Evolutionary conservation across 2,797 vertebrate species (phyloP).

Genomic region (Pampus argenteus): DNA sequence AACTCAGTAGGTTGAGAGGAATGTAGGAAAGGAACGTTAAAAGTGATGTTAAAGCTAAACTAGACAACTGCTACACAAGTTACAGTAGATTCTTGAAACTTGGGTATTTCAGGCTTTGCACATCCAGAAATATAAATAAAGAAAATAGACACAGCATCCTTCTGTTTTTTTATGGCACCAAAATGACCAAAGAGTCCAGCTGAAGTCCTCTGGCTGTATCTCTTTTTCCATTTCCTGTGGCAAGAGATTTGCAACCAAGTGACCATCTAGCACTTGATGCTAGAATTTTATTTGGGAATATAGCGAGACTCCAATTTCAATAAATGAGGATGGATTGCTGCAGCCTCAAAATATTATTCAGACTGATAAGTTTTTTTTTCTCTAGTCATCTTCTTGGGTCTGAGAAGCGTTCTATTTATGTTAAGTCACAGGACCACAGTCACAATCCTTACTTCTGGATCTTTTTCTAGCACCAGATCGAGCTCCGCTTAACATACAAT

Average conservation of each 20-base stretch:
- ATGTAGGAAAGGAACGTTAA: neutral
- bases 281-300: conserved; percentile 4
- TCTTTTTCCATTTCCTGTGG: conserved; percentile 13
- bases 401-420: conserved; percentile 4
- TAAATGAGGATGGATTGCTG: conserved; percentile 3
- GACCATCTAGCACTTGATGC: neutral
- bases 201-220: neutral
- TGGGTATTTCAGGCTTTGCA: neutral
- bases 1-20: conserved; percentile 6
- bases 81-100: neutral
- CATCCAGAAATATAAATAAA: neutral
- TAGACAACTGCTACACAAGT: neutral
- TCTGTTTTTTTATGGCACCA: conserved; percentile 16
- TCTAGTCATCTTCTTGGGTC: too few species aligned
- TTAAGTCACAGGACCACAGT: neutral
- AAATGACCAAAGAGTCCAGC: neutral
- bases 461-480: conserved; percentile 89
- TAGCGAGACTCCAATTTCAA: conserved; percentile 18
- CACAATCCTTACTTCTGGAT: conserved; percentile 15
- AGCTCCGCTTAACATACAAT: conserved; percentile 92
- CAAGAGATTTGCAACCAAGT: neutral
- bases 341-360: conserved; percentile 16
- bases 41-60: conserved; percentile 2
- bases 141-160: neutral
- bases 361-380: too few species aligned